Evolutionary conservation across 2,888 invertebrate genomes (phyloP).

Genomic region (Eupithecia vulgata): DNA sequence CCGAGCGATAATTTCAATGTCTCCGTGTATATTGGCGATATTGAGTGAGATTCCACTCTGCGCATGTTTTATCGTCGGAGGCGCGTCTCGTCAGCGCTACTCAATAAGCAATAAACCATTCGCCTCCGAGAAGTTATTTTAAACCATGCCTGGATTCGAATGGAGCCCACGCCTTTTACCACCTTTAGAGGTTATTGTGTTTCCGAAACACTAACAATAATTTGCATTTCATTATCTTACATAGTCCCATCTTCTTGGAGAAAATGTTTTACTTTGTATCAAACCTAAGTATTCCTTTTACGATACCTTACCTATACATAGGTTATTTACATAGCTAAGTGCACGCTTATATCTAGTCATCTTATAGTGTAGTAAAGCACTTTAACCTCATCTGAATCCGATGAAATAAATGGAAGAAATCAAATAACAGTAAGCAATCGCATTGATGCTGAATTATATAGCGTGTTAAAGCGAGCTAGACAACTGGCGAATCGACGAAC

Average conservation of each 20-base stretch:
- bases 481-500: conserved; percentile 58
- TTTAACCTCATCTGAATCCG: conserved; percentile 28
- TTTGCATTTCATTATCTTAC: conserved; percentile 48
- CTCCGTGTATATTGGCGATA: conserved; percentile 78
- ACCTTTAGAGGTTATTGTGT: conserved; percentile 83
- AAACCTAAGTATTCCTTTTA: neutral
- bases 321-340: neutral
- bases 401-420: conserved; percentile 36
- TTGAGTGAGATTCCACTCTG: conserved; percentile 80
- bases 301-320: neutral
- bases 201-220: conserved; percentile 68
- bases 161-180: conserved; percentile 78
- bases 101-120: conserved; percentile 84
- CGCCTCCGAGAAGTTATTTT: conserved; percentile 81
- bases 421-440: conserved; percentile 37
- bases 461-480: conserved; percentile 48
- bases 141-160: conserved; percentile 72
- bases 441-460: conserved; percentile 41
- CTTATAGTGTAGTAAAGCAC: conserved; percentile 9
- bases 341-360: neutral
- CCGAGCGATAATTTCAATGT: conserved; percentile 82
- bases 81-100: conserved; percentile 80
- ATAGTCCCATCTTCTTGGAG: conserved; percentile 24
- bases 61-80: conserved; percentile 77
- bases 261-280: conserved; percentile 26